Base-by-base conservation (phyloP, 2,888 invertebrate genomes). In the Miltochrista miniata region DNA sequence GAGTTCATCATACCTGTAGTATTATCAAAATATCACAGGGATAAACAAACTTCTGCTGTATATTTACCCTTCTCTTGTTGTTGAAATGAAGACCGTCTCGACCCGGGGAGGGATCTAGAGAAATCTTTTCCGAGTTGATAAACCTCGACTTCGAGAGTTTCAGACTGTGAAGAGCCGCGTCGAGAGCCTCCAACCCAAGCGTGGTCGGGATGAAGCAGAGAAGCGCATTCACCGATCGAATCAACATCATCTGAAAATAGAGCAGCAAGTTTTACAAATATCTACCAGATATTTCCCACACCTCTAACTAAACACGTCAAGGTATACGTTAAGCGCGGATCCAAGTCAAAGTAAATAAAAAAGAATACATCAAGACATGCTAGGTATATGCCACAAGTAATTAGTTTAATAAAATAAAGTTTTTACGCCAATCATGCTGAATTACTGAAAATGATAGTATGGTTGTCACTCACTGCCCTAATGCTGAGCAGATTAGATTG, bases 151-250 rank as follows among this genome's bases (percentile, higher is more conserved):
- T 97, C 97, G 43, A 97, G 90, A 45, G 96, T 96, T 79, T 97
- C 97, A 0, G 97, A 97, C 78, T 97, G 97, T 37, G 96, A 96
- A n/a, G 97, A 97, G 34, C 97, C 97, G 31, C 97, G 93, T 30
- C 97, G 92, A 0, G 96, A 96, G 53, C 95, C 95, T 0, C 93
- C 94, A 42, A 92, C 92, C 94, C 95, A 97, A 1, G 97, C 97
- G 82, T 96, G 96, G 87, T 97, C 97, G 0, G 97, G 97, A 85
- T 97, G 97, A 35, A 97, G 90, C 56, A 96, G 92, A 58, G 96
- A 95, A 3, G 94, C 93, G 60, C 95, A 94, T 81, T 95, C 95
- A 39, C 95, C 95, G 69, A 95, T 95, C 1, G 95, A 95, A 75
- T 95, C 95, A 48, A 95, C 93, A 67, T 95, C 95, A 81, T 95